Evolutionary conservation across 1,140 invertebrate genomes (phyloP).

Genomic region (Metaphire vulgaris): DNA sequence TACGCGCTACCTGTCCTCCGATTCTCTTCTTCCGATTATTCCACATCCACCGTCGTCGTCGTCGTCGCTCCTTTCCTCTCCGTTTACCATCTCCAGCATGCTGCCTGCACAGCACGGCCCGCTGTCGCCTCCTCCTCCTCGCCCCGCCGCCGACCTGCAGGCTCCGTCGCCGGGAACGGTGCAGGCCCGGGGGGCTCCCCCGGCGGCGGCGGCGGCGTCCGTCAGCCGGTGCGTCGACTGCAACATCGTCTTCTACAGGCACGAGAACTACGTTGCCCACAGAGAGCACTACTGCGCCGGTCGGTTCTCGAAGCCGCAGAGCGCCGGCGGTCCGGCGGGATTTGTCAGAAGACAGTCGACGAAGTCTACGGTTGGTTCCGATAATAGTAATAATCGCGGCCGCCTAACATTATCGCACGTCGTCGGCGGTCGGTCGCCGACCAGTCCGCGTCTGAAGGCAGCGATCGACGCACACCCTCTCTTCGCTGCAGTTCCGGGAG

Average conservation of each 20-base stretch:
- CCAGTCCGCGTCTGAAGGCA: neutral
- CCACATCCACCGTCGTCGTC: neutral
- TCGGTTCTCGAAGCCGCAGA: constrained; percentile 45
- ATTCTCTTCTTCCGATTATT: no score
- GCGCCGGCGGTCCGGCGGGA: constrained; percentile 7
- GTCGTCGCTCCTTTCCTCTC: neutral
- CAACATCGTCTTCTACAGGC: constrained; percentile 93
- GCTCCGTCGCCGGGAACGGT: no score
- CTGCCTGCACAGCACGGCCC: neutral
- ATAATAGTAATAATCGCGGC: neutral
- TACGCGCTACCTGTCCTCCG: neutral
- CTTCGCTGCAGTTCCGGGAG: no score
- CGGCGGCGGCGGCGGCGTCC: constrained; percentile 20
- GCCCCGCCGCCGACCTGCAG: neutral
- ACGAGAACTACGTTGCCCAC: constrained; percentile 88
- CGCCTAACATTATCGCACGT: neutral
- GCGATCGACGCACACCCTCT: neutral
- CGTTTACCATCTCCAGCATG: neutral
- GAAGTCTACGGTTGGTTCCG: no score
- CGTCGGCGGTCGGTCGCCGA: neutral
- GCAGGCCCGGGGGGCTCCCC: no score
- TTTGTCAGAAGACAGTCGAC: neutral
- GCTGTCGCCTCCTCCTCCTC: neutral
- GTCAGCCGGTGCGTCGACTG: constrained; percentile 88
- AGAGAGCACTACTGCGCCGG: constrained; percentile 90